Evolutionary conservation across 1,140 invertebrate species (phyloP).

Genomic region (Meloidogyne hapla): DNA sequence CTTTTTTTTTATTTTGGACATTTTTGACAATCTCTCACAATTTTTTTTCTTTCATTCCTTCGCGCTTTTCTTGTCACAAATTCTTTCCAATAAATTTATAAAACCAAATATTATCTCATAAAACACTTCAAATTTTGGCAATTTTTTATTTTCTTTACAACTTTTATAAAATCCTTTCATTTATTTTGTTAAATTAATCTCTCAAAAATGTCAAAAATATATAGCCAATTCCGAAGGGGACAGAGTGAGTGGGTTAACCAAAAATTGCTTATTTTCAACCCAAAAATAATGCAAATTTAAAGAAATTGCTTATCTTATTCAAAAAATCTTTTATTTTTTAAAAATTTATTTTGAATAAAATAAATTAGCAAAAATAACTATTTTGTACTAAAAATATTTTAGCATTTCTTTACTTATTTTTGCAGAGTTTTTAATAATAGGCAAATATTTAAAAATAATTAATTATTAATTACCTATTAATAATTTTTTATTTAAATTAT

Average conservation of each 20-base stretch:
- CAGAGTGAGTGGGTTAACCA: neutral
- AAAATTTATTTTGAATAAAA: neutral
- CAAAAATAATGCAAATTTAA: neutral
- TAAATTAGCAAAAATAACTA: neutral
- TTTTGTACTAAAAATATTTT: neutral
- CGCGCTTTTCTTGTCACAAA: neutral
- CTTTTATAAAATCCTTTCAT: neutral
- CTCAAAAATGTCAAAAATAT: neutral
- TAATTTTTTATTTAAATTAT: no score
- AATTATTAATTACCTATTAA: no score
- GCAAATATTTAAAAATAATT: no score
- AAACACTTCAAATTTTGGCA: neutral
- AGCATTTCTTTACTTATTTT: no score
- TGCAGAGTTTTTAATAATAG: no score
- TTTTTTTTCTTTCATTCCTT: neutral
- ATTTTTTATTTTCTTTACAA: neutral
- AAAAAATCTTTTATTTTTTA: neutral
- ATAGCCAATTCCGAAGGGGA: neutral
- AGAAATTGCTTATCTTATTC: neutral
- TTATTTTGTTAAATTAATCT: neutral
- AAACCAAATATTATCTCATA: neutral
- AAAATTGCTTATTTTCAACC: neutral
- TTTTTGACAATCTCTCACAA: neutral
- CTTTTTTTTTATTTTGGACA: neutral
- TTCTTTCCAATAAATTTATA: neutral